Evolutionary conservation across 2,888 invertebrate genomes (phyloP).

Genomic region (Leptinotarsa rubiginosa): DNA sequence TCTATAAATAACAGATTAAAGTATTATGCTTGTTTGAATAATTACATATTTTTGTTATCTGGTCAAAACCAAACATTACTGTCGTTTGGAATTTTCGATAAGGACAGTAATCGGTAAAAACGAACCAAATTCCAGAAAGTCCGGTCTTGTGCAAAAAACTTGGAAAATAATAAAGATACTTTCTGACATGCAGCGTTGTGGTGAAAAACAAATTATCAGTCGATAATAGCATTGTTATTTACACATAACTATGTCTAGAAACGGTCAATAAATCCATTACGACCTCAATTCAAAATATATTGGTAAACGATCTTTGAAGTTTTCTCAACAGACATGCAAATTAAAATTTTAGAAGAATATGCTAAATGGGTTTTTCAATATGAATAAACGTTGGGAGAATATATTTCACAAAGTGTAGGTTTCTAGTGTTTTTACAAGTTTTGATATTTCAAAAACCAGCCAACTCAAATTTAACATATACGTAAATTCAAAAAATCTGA

Average conservation of each 20-base stretch:
- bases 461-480: no score
- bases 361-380: no score
- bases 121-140: background rate
- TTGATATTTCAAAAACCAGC: no score
- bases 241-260: background rate
- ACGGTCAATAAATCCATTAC: conserved; percentile 2
- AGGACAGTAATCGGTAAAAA: background rate
- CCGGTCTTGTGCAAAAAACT: background rate
- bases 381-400: no score
- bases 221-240: background rate
- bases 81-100: conserved; percentile 2
- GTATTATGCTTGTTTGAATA: conserved; percentile 24
- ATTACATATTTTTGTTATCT: conserved; percentile 23
- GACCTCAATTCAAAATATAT: background rate
- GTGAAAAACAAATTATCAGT: conserved; percentile 8
- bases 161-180: background rate
- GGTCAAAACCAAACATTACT: conserved; percentile 4
- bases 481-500: no score
- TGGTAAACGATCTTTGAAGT: no score
- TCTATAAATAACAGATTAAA: conserved; percentile 23
- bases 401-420: no score
- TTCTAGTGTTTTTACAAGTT: no score
- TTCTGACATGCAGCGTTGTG: background rate
- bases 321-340: no score
- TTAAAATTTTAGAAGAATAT: no score